Percentiles rank a stretch among this genome's conserved stretches.
These are phyloP conservation scores for Caenorhabditis sp. DNA, from an alignment of 2,888 invertebrate species.

Conservation along the genomic window DNA sequence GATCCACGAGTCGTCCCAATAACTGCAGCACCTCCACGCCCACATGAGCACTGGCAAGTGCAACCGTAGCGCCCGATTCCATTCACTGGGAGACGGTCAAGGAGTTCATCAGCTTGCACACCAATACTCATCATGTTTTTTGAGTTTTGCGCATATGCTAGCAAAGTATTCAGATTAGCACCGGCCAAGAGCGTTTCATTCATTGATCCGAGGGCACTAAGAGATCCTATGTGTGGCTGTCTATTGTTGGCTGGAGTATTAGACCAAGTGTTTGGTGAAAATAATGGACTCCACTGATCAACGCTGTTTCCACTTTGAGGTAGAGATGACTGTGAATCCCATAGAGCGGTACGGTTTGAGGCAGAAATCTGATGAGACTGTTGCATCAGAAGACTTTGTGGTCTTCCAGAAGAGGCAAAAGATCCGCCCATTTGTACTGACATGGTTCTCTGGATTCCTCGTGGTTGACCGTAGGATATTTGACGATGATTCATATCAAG, in stretches of 20 bases:
- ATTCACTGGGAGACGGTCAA: conserved; percentile 25
- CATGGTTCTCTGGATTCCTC: conserved; percentile 62
- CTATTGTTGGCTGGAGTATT: conserved; percentile 14
- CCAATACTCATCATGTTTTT: conserved; percentile 43
- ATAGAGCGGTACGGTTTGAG: conserved; percentile 34
- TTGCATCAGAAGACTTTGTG: conserved; percentile 47
- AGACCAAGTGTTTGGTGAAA: conserved; percentile 65
- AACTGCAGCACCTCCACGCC: conserved; percentile 46
- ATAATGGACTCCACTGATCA: conserved; percentile 67
- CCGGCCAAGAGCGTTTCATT: conserved; percentile 39
- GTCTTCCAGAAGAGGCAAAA: conserved; percentile 21
- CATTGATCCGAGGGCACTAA: conserved; percentile 12
- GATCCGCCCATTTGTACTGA: conserved; percentile 57
- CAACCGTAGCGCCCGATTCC: conserved; percentile 54
- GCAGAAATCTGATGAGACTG: conserved; percentile 38
- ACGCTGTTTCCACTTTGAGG: conserved; percentile 37
- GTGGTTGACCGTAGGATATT: conserved; percentile 49
- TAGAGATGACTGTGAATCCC: conserved; percentile 43
- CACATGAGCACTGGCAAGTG: conserved; percentile 64
- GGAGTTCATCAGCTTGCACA: conserved; percentile 49
- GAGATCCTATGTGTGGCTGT: conserved; percentile 14
- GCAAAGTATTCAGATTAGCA: conserved; percentile 30
- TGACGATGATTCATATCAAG: conserved; percentile 45
- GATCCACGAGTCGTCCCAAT: conserved; percentile 52
- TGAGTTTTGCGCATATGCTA: conserved; percentile 31